Percentiles rank a stretch among this genome's conserved stretches.
Evolutionary conservation across 2,797 vertebrate genomes (phyloP).

Genomic region (Gadopsis bispinosus): DNA sequence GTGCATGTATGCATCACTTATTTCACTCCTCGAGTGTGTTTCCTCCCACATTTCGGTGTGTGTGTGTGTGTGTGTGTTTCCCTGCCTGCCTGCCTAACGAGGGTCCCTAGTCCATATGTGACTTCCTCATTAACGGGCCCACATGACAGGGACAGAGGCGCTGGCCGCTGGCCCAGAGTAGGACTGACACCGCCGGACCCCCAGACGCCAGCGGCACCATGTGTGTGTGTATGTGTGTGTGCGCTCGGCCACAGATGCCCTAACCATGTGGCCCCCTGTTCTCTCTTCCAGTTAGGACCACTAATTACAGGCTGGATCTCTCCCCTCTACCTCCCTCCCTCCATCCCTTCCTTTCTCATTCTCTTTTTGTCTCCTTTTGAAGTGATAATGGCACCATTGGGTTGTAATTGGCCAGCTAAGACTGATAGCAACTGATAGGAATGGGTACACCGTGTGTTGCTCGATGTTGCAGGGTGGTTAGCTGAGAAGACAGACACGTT

Average conservation of each 20-base stretch:
- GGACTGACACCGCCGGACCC: slow-evolving; percentile 75
- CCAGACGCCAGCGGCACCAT: slow-evolving; percentile 67
- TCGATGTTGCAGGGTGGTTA: not conserved
- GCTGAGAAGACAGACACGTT: slow-evolving; percentile 11
- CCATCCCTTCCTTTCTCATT: slow-evolving; percentile 44
- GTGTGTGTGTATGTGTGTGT: slow-evolving; percentile 39
- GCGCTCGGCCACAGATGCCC: slow-evolving; percentile 76
- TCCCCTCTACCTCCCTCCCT: slow-evolving; percentile 49
- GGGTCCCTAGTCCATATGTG: slow-evolving; percentile 86
- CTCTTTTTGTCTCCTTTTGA: slow-evolving; percentile 66
- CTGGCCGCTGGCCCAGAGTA: slow-evolving; percentile 79
- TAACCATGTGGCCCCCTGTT: slow-evolving; percentile 82
- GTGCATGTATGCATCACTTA: slow-evolving; percentile 18
- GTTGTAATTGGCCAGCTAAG: slow-evolving; percentile 37
- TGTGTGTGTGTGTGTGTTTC: slow-evolving; percentile 16
- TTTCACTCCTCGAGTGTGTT: slow-evolving; percentile 29
- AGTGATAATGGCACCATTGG: slow-evolving; percentile 64
- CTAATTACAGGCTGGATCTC: slow-evolving; percentile 80
- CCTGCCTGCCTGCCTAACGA: slow-evolving; percentile 81
- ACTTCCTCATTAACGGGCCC: slow-evolving; percentile 85
- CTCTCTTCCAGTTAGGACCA: slow-evolving; percentile 78
- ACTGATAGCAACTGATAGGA: slow-evolving; percentile 61
- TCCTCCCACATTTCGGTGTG: slow-evolving; percentile 38
- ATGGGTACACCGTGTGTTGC: not conserved
- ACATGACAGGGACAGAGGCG: slow-evolving; percentile 82